Percentiles rank a stretch among this genome's conserved stretches.
phyloP scores from a whole-genome alignment of 2,797 vertebrate genomes.

The Leuciscus waleckii region DNA sequence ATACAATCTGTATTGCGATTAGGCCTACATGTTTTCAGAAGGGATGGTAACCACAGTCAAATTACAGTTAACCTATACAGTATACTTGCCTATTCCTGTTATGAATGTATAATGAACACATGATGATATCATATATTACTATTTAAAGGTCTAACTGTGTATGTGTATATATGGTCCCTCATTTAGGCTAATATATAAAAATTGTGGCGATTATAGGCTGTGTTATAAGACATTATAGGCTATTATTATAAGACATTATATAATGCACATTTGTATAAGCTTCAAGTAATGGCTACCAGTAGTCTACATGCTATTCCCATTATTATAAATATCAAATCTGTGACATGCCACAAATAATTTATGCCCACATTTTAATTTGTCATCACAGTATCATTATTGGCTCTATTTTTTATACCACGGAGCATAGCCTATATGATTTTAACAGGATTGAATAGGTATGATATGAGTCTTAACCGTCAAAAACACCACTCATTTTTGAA shows the following conservation, averaged over 20 bases:
- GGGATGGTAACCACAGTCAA: not conserved
- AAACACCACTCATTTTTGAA: not conserved
- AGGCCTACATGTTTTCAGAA: not conserved
- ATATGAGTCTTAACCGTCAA: not conserved
- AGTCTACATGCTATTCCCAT: not conserved
- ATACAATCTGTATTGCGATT: no score
- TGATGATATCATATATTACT: no score
- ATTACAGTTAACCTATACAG: not conserved
- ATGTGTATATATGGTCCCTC: not conserved
- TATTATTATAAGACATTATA: not conserved
- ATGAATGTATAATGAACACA: not conserved
- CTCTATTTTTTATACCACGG: not conserved
- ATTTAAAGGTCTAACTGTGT: not conserved
- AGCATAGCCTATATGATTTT: not conserved
- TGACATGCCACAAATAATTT: not conserved
- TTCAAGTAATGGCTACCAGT: not conserved
- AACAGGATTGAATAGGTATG: not conserved
- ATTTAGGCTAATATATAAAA: not conserved
- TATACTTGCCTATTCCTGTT: not conserved
- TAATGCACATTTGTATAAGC: not conserved
- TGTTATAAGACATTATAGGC: not conserved
- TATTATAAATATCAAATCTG: not conserved
- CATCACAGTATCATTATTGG: not conserved
- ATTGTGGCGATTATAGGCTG: not conserved
- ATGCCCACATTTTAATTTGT: not conserved